Evolutionary conservation across 1,140 invertebrate species (phyloP).

Genomic region (Drosophila nannoptera): DNA sequence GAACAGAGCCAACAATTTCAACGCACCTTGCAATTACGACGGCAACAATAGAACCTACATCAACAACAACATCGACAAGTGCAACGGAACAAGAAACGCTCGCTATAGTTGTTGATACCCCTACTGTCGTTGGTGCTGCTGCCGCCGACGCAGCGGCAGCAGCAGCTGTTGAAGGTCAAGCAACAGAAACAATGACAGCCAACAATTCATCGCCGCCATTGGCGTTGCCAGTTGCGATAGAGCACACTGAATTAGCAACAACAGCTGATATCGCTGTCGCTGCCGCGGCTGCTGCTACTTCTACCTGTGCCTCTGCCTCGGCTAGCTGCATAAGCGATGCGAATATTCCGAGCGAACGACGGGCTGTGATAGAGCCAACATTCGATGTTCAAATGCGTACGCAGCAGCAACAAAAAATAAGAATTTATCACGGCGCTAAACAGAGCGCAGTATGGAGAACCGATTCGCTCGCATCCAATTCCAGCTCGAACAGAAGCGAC

Average conservation of each 20-base stretch:
- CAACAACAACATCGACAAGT: constrained; percentile 14
- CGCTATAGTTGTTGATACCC: constrained; percentile 16
- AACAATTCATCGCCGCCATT: constrained; percentile 36
- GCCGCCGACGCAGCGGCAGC: constrained; percentile 24
- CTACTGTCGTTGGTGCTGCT: constrained; percentile 13
- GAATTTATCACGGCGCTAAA: constrained; percentile 71
- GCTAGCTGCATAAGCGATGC: constrained; percentile 11
- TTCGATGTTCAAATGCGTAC: constrained; percentile 70
- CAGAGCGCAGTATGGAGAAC: constrained; percentile 67
- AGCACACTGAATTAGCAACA: constrained; percentile 43
- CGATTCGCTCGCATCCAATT: constrained; percentile 67
- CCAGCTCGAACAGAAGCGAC: constrained; percentile 50
- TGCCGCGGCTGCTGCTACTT: constrained; percentile 8
- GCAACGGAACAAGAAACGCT: constrained; percentile 50
- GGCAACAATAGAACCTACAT: constrained; percentile 52
- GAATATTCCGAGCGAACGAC: background rate
- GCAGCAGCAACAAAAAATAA: constrained; percentile 70
- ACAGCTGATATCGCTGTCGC: constrained; percentile 50
- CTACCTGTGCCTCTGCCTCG: constrained; percentile 7
- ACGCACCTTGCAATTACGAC: constrained; percentile 39
- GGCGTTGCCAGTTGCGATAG: constrained; percentile 48
- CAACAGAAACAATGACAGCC: constrained; percentile 26
- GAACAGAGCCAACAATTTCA: constrained; percentile 52
- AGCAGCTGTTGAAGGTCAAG: constrained; percentile 13
- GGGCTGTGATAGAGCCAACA: constrained; percentile 28